Conservation (phyloP, 2,888 invertebrate species). For the Drosophila prolongata region DNA sequence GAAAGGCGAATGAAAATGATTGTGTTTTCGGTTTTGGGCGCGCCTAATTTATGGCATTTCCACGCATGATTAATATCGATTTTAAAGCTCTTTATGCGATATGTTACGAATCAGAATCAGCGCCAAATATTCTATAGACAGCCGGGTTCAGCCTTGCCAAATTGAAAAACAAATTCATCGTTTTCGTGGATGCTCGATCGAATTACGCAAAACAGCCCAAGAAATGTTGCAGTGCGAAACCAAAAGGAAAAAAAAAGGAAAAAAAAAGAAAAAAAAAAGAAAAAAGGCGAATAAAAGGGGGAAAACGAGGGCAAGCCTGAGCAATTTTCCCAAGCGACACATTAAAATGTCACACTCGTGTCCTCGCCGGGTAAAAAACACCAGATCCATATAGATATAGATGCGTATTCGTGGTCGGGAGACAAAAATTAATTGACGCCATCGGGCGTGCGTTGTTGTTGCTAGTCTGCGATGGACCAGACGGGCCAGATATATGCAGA, state of each 20-base stretch:
- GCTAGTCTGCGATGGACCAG: slow-evolving; percentile 64
- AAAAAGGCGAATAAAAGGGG: neutral
- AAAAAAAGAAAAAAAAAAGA: neutral
- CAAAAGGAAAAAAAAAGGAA: neutral
- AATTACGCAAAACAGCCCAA: slow-evolving; percentile 62
- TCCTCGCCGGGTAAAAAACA: slow-evolving; percentile 53
- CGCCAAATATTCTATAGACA: slow-evolving; percentile 28
- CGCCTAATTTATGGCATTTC: slow-evolving; percentile 74
- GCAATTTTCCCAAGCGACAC: slow-evolving; percentile 42
- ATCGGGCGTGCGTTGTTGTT: slow-evolving; percentile 62
- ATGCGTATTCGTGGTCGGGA: slow-evolving; percentile 23
- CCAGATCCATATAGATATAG: neutral
- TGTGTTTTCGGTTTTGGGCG: slow-evolving; percentile 26
- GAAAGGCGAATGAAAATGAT: slow-evolving; percentile 13
- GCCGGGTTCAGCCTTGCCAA: slow-evolving; percentile 46
- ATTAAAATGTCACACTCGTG: slow-evolving; percentile 53
- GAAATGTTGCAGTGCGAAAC: slow-evolving; percentile 19
- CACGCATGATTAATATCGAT: slow-evolving; percentile 81
- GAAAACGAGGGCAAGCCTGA: slow-evolving; percentile 9
- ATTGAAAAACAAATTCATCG: slow-evolving; percentile 53
- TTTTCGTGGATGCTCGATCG: slow-evolving; percentile 45
- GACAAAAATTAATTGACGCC: slow-evolving; percentile 75
- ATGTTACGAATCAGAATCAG: slow-evolving; percentile 28
- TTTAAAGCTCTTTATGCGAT: slow-evolving; percentile 74
- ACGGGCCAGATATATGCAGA: slow-evolving; percentile 25